Evolutionary conservation across 2,797 vertebrate species (phyloP), one percentile per base, ranked within the genome.

Genomic region (Mergus octosetaceus): DNA sequence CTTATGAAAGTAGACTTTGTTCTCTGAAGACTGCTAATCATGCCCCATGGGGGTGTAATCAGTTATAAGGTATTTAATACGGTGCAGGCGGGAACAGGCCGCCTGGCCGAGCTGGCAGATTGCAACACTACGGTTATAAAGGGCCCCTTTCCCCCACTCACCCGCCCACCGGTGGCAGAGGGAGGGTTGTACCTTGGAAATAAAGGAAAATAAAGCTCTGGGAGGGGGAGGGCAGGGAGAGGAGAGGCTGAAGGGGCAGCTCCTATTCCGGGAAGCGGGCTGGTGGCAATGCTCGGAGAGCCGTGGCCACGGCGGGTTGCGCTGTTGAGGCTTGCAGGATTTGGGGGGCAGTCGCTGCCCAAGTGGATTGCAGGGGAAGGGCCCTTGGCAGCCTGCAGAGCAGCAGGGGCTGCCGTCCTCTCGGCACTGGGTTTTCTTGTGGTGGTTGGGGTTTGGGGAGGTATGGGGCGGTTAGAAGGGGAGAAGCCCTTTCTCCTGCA

Each of bases 1-100:
- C 97, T 97, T 96, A 97, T 98, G 97, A 98, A 98, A 98, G 97
- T 97, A 97, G 97, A 98, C 97, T 98, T 98, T 98, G 98, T 98
- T 98, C 97, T 98, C 97, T 97, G 92, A 95, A 98, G 97, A 94
- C 97, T 98, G 96, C 97, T 98, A 98, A 98, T 98, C 97, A 95
- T 98, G 98, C 98, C 98, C 98, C 94, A 97, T 98, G 97, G 97
- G 98, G 97, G 95, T 98, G 95, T 98, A 98, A 98, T 98, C 97
- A 98, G 97, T 97, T 98, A 97, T 97, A 98, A 98, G 97, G 97
- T 98, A 98, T 98, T 98, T 98, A 98, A 98, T 97, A 97, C 81
- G 88, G 97, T 97, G 97, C 98, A 98, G 97, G 98, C 76, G 97
- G 96, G 97, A 98, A 98, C 98, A 98, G 97, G 97, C 97, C 41